phyloP scores from a whole-genome alignment of 2,797 vertebrate species.

The Chrosomus eos region DNA sequence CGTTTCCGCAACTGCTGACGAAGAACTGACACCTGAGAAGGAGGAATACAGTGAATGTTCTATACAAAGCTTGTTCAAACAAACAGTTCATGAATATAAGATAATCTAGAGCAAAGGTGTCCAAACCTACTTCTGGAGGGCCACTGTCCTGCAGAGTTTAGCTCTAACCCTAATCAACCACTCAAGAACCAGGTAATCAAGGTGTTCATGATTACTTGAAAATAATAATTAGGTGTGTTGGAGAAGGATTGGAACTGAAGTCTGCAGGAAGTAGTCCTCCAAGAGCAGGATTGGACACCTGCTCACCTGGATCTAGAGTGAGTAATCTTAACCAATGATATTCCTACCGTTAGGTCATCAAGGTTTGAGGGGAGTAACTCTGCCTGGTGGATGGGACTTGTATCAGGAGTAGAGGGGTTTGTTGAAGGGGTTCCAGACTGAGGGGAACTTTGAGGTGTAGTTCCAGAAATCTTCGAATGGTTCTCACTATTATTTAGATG shows the following conservation, averaged over 20 bases:
- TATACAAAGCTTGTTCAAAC: neutral
- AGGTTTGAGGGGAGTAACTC: conserved; percentile 84
- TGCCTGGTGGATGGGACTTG: conserved; percentile 71
- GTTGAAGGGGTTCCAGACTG: conserved; percentile 69
- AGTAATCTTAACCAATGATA: neutral
- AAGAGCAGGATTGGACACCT: neutral
- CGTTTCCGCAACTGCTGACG: conserved; percentile 89
- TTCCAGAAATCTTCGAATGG: conserved; percentile 77
- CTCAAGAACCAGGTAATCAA: neutral
- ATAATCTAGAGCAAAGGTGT: neutral
- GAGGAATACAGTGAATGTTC: neutral
- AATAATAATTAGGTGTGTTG: neutral
- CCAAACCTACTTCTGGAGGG: neutral
- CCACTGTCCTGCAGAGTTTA: neutral
- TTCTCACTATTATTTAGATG: conserved; percentile 70
- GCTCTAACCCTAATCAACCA: neutral
- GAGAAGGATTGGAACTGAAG: neutral
- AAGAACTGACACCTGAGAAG: conserved; percentile 87
- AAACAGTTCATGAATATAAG: conserved; percentile 1
- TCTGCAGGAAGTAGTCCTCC: neutral
- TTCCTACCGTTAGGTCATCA: conserved; percentile 82
- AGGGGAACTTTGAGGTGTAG: conserved; percentile 70
- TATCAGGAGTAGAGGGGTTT: conserved; percentile 65
- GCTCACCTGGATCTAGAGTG: neutral
- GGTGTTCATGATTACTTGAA: neutral